Evolutionary conservation across 2,113 vertebrate species (phyloP), one percentile per base, ranked within the genome.

Genomic region (Poicephalus meyeri): DNA sequence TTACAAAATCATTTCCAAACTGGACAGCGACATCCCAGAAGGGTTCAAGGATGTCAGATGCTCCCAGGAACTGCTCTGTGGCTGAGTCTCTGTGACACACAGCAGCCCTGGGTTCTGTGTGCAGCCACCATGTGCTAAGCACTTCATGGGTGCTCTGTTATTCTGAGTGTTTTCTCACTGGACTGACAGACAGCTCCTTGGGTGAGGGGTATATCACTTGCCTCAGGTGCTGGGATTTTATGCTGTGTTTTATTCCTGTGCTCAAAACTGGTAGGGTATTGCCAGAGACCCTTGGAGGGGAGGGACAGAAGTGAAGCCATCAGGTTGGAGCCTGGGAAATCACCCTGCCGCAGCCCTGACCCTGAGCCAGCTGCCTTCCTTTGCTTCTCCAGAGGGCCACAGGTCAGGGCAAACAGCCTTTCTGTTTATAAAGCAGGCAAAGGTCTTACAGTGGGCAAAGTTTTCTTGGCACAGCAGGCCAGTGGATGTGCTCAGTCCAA

Each of bases 1-100:
- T 96, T 99, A 99, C 98, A 99, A 99, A 98, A 99, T 99, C 42
- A 99, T 99, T 98, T 99, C 99, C 37, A 99, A 99, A 98, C 98
- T 99, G 96, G 99, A 99, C 98, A 99, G 98, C 21, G 98, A 99
- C 68, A 99, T 99, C 72, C 99, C 99, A 0, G 99, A 99, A 46
- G 98, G 98, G 66, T 99, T 99, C 97, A 99, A 99, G 98, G 98
- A 98, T 5, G 95, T 98, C 16, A 96, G 97, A 76, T 99, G 98
- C 92, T 96, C 98, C 96, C 98, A 98, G 93, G 95, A 97, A 72
- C 63, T 95, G 60, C 84, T 95, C 64, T 82, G 0, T 68, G 96
- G 84, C 86, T 98, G 97, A 98, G 63, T 61, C 4, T 47, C 58
- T 60, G 50, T 5, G 55, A 58, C 33, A n/a, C 31, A 85, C 81